Evolutionary conservation across 2,113 vertebrate species (phyloP), one percentile per base, ranked within the genome.

Genomic region (Laticauda colubrina): DNA sequence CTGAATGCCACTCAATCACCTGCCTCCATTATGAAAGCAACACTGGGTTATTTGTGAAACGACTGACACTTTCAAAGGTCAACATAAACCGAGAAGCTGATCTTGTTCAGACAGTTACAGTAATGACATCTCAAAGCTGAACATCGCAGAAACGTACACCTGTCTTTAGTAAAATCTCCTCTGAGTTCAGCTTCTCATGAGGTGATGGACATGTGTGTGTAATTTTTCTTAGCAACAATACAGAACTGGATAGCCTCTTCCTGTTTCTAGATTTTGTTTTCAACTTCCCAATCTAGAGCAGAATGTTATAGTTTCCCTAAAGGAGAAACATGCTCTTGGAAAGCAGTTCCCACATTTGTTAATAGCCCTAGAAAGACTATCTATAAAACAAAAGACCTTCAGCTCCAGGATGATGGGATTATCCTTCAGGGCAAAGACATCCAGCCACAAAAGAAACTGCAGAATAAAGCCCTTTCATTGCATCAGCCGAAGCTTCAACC

Each of bases 21-120:
- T 90, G 29, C 92, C 96, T 95, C 81, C 95, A 94, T 97, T 95
- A 94, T 95, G 96, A 96, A 97, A 95, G 95, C 91, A 95, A 93
- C 94, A 85, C 51, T 90, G 87, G 93, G 59, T n/a, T 59, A 96
- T 96, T 93, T 92, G 93, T 96, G 53, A 95, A 96, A 94, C 3
- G 94, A 93, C 96, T 96, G 96, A 95, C 96, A 94, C 85, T 89
- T 94, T 92, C 90, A 45, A 93, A 90, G 92, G 95, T 92, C 39
- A 93, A 10, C 87, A 57, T 91, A 95, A 96, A 92, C 93, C 93
- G 87, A 86, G 69, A 93, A 92, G 53, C 93, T 95, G 90, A 92
- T 95, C 94, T 93, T 90, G 14, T 88, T 93, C 45, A 21, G 91
- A 95, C 88, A 95, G 89, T 91, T 91, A 92, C n/a, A 90, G 93